These are phyloP conservation scores for Sinocyclocheilus rhinocerous DNA, from an alignment of 2,113 vertebrate genomes.

Conservation along the genomic window DNA sequence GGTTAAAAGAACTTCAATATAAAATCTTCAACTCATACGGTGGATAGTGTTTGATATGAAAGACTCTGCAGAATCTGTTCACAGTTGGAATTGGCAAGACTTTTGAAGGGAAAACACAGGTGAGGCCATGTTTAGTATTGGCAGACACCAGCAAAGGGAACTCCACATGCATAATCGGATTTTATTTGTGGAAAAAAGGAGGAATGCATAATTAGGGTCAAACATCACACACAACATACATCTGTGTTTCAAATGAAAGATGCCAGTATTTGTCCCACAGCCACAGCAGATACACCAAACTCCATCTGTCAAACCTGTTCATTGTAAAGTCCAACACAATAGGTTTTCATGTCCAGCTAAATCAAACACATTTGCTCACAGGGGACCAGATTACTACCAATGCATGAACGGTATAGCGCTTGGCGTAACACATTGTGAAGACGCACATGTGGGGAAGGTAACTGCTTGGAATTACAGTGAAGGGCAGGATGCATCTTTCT, in stretches of 20 bases:
- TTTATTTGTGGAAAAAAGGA: slow-evolving; percentile 14
- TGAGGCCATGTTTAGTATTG: slow-evolving; percentile 37
- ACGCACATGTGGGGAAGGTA: slow-evolving; percentile 2
- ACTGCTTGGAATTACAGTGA: neutral
- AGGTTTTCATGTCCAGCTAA: slow-evolving; percentile 43
- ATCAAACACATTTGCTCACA: slow-evolving; percentile 51
- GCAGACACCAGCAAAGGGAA: slow-evolving; percentile 31
- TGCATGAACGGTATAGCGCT: slow-evolving; percentile 7
- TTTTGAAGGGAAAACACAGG: slow-evolving; percentile 11
- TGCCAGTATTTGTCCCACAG: slow-evolving; percentile 33
- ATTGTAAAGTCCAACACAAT: slow-evolving; percentile 44
- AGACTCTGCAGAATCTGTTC: slow-evolving; percentile 43
- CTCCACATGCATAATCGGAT: slow-evolving; percentile 11
- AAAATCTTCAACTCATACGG: slow-evolving; percentile 12
- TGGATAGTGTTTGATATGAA: slow-evolving; percentile 37
- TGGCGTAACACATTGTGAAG: neutral
- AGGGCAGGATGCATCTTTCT: slow-evolving; percentile 37
- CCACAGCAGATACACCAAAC: slow-evolving; percentile 20
- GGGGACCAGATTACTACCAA: slow-evolving; percentile 42
- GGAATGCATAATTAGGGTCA: slow-evolving; percentile 44
- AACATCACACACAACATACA: slow-evolving; percentile 26
- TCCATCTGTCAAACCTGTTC: slow-evolving; percentile 42
- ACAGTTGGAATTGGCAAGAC: slow-evolving; percentile 42
- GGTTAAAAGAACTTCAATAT: slow-evolving; percentile 13
- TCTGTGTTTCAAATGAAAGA: slow-evolving; percentile 25